Evolutionary conservation across 2,797 vertebrate genomes (phyloP).

Genomic region (Oreortyx pictus): DNA sequence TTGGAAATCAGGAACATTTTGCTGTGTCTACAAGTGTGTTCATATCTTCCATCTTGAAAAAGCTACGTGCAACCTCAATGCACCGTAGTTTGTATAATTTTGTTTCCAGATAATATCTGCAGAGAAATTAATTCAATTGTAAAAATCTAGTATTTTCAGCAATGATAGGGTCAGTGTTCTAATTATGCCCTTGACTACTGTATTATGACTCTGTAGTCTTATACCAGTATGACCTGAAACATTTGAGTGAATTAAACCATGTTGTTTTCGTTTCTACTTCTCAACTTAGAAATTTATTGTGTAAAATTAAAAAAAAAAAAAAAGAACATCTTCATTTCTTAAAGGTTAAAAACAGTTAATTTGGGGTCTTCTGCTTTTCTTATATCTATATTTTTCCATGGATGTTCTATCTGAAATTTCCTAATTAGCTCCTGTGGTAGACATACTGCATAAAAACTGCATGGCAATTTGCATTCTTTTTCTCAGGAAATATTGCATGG

Average conservation of each 20-base stretch:
- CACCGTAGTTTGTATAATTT: neutral
- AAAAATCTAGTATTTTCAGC: neutral
- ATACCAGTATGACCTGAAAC: neutral
- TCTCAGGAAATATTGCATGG: neutral
- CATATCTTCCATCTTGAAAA: neutral
- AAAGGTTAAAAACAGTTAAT: neutral
- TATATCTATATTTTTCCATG: neutral
- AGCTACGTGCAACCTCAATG: neutral
- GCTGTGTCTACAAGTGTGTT: neutral
- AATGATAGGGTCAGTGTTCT: neutral
- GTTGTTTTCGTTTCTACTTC: neutral
- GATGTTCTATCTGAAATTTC: neutral
- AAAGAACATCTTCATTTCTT: neutral
- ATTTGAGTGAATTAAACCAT: neutral
- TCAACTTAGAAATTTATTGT: neutral
- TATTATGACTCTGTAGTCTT: neutral
- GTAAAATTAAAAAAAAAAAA: neutral
- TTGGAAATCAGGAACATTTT: neutral
- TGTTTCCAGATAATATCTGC: neutral
- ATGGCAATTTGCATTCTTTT: neutral
- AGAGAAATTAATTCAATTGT: neutral
- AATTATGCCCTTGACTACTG: neutral
- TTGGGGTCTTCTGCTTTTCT: accelerated
- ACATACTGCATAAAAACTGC: neutral
- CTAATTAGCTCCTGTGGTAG: neutral